Evolutionary conservation across 1,140 invertebrate genomes (phyloP), one percentile per base, ranked within the genome.

Genomic region (Magallana angulata): DNA sequence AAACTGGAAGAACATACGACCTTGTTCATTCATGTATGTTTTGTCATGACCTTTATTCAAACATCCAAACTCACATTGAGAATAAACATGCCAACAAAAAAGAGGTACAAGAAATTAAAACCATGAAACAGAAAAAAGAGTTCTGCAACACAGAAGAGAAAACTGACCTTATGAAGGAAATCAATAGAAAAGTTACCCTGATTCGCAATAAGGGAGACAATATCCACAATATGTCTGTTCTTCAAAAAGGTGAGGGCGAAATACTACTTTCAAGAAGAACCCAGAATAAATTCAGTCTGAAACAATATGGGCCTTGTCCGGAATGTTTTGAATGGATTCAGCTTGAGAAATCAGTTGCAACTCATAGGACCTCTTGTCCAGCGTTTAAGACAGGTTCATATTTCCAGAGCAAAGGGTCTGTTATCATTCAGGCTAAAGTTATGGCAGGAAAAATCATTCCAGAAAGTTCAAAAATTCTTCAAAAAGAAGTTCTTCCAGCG

Each of bases 231-330:
- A 58, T 80, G 30, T n/a, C 9, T 62, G 81, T 83, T 12, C 12
- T 83, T 30, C 11, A 56, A 87, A 30, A 18, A 48, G 57, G 57
- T 62, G 60, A 83, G 24, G 86, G 86, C 18, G 81, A 83, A 71
- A 64, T 87, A 57, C 60, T 87, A 58, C 11, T 87, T 57, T 56
- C 58, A 57, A 83, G 86, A 84, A 64, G 86, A 83, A 82, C 57
- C 14, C 36, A 83, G 12, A 16, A n/a, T 16, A 60, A 56, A 36
- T 87, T 87, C 83, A 76, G 83, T 71, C 3, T 84, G 14, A 18
- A 87, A n/a, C 81, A 87, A 64, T 87, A 87, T 87, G 86, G 86
- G 16, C 86, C 86, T n/a, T 87, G 86, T 71, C 30, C 48, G 24
- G 11, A 87, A 30, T 87, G 86, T 76, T 68, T 58, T 57, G 86